Evolutionary conservation across 2,888 invertebrate species (phyloP), one percentile per base, ranked within the genome.

Genomic region (Amphipyra tragopoginis): DNA sequence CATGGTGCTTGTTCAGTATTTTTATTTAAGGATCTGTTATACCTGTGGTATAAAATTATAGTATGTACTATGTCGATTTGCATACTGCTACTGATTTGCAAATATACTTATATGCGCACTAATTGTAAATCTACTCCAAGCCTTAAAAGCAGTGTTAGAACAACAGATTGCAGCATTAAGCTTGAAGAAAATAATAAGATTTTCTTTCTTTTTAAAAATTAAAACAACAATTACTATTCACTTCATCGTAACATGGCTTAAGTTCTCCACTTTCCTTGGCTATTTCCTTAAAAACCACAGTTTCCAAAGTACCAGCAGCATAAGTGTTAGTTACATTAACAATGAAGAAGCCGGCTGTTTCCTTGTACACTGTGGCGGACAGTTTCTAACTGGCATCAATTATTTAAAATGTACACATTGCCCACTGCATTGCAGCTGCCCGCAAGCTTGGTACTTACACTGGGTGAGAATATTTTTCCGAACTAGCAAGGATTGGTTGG

Each of bases 361-460:
- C 39, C 54, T 52, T 36, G 43, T 36, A 39, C 26, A 33, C 21
- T 1, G 11, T 42, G 26, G 38, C 33, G 47, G 49, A 66, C 56
- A 55, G 48, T 53, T 64, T 52, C 58, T 60, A 75, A 66, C 54
- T 54, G 0, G 11, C 48, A 71, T 76, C 67, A 64, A 75, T 66
- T 75, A 79, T 75, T 79, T 62, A 75, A 52, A 57, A 36, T 45
- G 36, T 51, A 48, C n/a, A 58, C 42, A 29, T 60, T 45, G 34
- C 0, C 14, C 33, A 42, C 64, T 64, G 67, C 75, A 71, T 47
- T 76, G 77, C 79, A 60, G 77, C 26, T 55, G 34, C 47, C 26
- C 21, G 11, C 45, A 36, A 38, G 45, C 14, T 29, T 15, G 6
- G 11, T 21, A 39, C 1, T 38, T 49, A 42, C 10, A 14, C 15